Evolutionary conservation across 2,113 vertebrate genomes (phyloP).

Genomic region (Merops nubicus): DNA sequence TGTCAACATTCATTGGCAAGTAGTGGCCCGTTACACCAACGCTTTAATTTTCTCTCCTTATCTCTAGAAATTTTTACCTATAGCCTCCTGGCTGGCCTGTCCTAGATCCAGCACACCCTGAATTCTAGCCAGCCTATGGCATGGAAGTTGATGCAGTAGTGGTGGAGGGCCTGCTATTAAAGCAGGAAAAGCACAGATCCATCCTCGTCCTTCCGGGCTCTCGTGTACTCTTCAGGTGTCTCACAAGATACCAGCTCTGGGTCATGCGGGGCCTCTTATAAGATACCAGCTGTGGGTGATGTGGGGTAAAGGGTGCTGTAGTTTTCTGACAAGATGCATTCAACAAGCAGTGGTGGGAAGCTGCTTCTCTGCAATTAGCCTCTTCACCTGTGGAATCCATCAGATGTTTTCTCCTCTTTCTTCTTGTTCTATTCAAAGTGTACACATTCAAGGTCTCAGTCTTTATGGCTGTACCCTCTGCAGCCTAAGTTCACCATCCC

Average conservation of each 20-base stretch:
- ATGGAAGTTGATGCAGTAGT: not conserved
- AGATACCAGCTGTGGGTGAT: not conserved
- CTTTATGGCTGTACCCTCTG: not conserved
- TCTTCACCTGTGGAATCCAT: not conserved
- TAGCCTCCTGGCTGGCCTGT: not conserved
- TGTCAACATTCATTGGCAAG: not conserved
- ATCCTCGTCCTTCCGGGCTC: accelerated
- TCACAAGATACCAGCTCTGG: too few species aligned
- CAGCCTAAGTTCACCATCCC: not conserved
- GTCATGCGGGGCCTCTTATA: not conserved
- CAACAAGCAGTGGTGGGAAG: not conserved
- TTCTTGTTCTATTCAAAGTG: not conserved
- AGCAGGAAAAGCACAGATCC: not conserved
- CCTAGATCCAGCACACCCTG: not conserved
- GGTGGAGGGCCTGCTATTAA: not conserved
- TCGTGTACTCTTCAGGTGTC: not conserved
- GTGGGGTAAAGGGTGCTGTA: too few species aligned
- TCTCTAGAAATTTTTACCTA: not conserved
- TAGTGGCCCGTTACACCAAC: not conserved
- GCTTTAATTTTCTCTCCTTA: not conserved
- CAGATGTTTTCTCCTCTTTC: not conserved
- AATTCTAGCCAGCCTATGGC: not conserved
- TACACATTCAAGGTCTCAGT: not conserved
- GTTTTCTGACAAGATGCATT: not conserved
- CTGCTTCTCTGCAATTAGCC: not conserved